Evolutionary conservation across 2,888 invertebrate genomes (phyloP).

Genomic region (Philhelius pedissequus): DNA sequence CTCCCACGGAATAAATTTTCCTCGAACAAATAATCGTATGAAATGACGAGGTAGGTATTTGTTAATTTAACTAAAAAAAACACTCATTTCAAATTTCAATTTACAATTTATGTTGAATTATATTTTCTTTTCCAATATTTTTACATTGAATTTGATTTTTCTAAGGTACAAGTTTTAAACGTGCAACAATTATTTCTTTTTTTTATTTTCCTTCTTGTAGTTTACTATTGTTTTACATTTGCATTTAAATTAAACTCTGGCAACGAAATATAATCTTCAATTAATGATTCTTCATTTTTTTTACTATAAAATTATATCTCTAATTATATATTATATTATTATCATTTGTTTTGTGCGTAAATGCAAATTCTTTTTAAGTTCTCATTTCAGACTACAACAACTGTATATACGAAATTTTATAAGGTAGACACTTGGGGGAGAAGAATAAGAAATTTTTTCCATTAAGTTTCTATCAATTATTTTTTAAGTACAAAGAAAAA

Average conservation of each 20-base stretch:
- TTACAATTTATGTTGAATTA: constrained; percentile 48
- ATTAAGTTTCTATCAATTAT: background rate
- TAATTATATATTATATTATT: constrained; percentile 31
- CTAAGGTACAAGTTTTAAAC: constrained; percentile 65
- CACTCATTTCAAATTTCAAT: background rate
- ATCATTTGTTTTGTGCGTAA: constrained; percentile 43
- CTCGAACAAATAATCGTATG: too few relatives aligned
- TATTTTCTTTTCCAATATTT: constrained; percentile 52
- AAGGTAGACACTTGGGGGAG: constrained; percentile 65
- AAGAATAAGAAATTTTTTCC: constrained; percentile 24
- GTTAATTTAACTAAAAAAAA: too few relatives aligned
- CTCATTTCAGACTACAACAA: constrained; percentile 55
- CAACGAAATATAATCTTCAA: constrained; percentile 29
- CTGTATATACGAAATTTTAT: constrained; percentile 43
- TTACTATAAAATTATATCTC: constrained; percentile 50
- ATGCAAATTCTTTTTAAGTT: constrained; percentile 56
- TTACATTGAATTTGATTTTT: constrained; percentile 57
- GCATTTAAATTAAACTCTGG: constrained; percentile 23
- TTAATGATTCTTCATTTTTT: constrained; percentile 10
- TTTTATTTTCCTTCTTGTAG: constrained; percentile 1
- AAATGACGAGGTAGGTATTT: too few relatives aligned
- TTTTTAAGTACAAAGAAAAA: constrained; percentile 58
- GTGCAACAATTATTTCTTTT: constrained; percentile 45
- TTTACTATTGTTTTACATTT: constrained; percentile 40
- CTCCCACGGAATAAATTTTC: too few relatives aligned